A percentile compares a stretch with the other conserved stretches of the same genome.
Conservation (phyloP, 1,140 invertebrate genomes). For the Vanessa atalanta region DNA sequence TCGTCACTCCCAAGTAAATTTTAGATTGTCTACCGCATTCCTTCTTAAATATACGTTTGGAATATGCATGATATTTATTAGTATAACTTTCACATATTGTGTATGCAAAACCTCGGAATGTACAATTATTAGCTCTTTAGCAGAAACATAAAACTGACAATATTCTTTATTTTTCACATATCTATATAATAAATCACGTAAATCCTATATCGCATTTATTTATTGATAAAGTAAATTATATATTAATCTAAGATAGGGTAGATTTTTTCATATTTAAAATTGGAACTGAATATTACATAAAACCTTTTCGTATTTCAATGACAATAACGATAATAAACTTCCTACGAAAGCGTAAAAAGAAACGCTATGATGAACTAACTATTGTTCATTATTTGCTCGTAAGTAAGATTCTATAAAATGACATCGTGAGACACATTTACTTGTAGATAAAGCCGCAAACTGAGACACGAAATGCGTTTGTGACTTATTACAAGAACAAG, state of each 20-base stretch:
- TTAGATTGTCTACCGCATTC: constrained; percentile 14
- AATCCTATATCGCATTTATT: too few species aligned
- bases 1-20: constrained; percentile 22
- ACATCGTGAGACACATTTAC: constrained; percentile 45
- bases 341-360: not conserved
- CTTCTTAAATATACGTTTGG: not conserved
- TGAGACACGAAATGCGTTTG: constrained; percentile 60
- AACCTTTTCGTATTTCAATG: too few species aligned
- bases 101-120: too few species aligned
- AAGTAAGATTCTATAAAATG: constrained; percentile 35
- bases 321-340: too few species aligned
- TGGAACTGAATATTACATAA: too few species aligned
- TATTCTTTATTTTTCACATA: too few species aligned
- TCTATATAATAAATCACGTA: too few species aligned
- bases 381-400: constrained; percentile 31
- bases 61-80: not conserved
- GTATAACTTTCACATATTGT: not conserved
- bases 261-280: too few species aligned
- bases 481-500: constrained; percentile 61
- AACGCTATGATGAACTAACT: not conserved
- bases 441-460: constrained; percentile 53
- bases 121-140: too few species aligned
- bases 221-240: too few species aligned
- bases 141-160: too few species aligned
- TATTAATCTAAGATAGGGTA: too few species aligned